A percentile compares a stretch with the other conserved stretches of the same genome.
Conservation (phyloP, 2,113 vertebrate genomes). For the Odontesthes bonariensis region DNA sequence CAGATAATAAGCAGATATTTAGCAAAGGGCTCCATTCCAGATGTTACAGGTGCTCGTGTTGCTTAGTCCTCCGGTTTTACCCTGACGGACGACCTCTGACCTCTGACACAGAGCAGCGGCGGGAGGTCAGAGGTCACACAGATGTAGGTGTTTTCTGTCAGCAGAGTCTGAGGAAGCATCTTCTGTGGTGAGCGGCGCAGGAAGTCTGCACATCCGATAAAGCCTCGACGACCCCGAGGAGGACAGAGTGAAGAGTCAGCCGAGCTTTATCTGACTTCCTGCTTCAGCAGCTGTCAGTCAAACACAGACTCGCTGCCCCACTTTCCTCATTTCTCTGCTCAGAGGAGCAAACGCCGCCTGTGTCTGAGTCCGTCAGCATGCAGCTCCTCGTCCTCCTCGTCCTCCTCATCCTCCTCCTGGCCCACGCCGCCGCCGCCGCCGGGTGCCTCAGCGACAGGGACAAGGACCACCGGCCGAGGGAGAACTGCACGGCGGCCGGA, state of each 20-base stretch:
- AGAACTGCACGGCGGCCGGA: constrained; percentile 71
- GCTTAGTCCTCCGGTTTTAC: too few species aligned
- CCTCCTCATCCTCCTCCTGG: constrained; percentile 45
- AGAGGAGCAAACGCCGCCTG: too few species aligned
- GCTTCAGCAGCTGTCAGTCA: constrained; percentile 28
- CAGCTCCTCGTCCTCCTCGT: constrained; percentile 49
- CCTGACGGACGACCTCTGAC: too few species aligned
- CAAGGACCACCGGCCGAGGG: constrained; percentile 60
- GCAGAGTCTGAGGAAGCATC: too few species aligned
- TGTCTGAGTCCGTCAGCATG: constrained; percentile 36
- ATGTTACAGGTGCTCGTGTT: too few species aligned
- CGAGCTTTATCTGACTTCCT: constrained; percentile 46
- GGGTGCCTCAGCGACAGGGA: constrained; percentile 66
- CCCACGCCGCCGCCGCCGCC: background rate
- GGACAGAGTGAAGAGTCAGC: constrained; percentile 2
- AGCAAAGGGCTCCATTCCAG: too few species aligned
- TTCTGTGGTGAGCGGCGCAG: too few species aligned
- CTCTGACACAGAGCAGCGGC: too few species aligned
- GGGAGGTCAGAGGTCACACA: too few species aligned
- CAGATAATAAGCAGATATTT: too few species aligned
- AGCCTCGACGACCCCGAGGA: background rate
- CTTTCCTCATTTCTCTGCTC: background rate
- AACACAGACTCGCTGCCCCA: background rate
- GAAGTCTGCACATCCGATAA: too few species aligned
- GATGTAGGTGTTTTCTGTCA: too few species aligned